These are phyloP conservation scores for Eumerus sabulonum DNA, from an alignment of 2,888 invertebrate species.

Conservation along the genomic window DNA sequence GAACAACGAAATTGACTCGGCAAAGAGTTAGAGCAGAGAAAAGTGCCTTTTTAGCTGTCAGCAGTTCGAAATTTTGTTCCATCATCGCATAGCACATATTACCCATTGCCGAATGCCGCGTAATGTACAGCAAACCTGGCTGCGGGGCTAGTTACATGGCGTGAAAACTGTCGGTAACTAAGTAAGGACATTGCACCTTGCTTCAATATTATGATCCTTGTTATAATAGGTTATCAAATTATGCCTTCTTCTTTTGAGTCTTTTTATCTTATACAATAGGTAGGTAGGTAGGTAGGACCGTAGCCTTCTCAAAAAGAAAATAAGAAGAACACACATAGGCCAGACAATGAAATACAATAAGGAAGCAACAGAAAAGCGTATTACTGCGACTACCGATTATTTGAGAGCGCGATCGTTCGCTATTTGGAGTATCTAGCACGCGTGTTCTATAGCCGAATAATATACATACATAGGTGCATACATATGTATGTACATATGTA, in stretches of 20 bases:
- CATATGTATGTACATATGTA: no score
- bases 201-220: conserved; percentile 38
- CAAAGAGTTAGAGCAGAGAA: neutral
- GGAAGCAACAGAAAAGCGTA: no score
- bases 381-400: conserved; percentile 24
- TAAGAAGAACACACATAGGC: no score
- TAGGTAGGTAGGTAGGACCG: no score
- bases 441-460: conserved; percentile 58
- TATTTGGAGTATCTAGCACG: conserved; percentile 38
- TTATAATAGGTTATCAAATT: conserved; percentile 57
- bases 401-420: conserved; percentile 21
- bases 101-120: no score
- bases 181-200: conserved; percentile 52
- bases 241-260: conserved; percentile 7
- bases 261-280: no score
- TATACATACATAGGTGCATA: no score
- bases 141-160: conserved; percentile 39
- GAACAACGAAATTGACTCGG: conserved; percentile 6
- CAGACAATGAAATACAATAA: no score
- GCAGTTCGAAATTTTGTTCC: conserved; percentile 52
- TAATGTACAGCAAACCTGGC: conserved; percentile 3
- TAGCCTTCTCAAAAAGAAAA: no score
- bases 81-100: conserved; percentile 20
- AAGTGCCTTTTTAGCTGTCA: conserved; percentile 61
- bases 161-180: conserved; percentile 60